Base-by-base conservation (phyloP, 2,113 vertebrate genomes). In the Trogon surrucura region DNA sequence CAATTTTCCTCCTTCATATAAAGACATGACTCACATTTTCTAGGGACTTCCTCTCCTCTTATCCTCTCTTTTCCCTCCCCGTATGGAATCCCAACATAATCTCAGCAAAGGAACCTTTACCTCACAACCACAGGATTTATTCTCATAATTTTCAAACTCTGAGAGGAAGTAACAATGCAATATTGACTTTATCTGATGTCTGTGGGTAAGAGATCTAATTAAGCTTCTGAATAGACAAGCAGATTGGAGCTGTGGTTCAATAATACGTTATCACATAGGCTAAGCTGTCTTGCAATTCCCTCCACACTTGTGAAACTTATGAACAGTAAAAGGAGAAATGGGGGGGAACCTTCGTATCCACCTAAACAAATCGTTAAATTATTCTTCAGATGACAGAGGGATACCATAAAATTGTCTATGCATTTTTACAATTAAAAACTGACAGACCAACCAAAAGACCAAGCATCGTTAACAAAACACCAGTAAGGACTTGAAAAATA, bases 191-290 rank as follows among this genome's bases (percentile, higher is more conserved):
- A 13, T 84, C 57, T 70, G 47, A 45, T 62, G 30, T 50, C 70
- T 94, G 72, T 69, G 56, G 32, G 65, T 75, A 95, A 92, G 80
- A 66, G 60, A 92, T 57, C 74, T 82, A 91, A 95, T 89, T 91
- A 91, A 84, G 47, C 47, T 79, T 72, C 88, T 70, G 57, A 71
- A 91, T 61, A 86, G 66, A 57, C 25, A 11, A 44, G 36, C 25
- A 47, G 67, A 88, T 10, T 56, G 36, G 41, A 96, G 71, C 53
- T 77, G 53, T 64, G 70, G 73, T 69, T 88, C 88, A 91, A 60
- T 36, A 36, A 80, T 7, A 69, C 27, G 72, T 80, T 91, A 81
- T 66, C 69, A 94, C 61, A 45, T 34, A 74, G 53, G 47, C 74
- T 85, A 89, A 83, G 60, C 53, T 91, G 65, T 62, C 36, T 85